Evolutionary conservation across 2,797 vertebrate genomes (phyloP).

Genomic region (Stomatorhinus walkeri): DNA sequence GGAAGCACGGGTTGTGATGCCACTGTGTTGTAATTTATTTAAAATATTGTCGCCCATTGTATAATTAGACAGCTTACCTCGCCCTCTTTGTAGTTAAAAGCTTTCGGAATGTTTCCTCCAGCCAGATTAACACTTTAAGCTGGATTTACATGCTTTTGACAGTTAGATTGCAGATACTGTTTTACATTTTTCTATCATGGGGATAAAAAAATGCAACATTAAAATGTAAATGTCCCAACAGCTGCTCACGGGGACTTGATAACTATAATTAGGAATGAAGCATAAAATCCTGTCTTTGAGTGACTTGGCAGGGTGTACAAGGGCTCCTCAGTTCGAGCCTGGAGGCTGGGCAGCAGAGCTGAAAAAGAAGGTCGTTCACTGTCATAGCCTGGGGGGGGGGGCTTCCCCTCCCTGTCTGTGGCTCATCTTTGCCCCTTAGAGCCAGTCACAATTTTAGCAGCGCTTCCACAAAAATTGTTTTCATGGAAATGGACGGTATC

Average conservation of each 20-base stretch:
- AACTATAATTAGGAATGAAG: conserved; percentile 57
- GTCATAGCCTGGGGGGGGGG: conserved; percentile 49
- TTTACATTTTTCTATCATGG: not conserved
- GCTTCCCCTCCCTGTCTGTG: conserved; percentile 26
- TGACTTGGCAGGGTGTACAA: conserved; percentile 51
- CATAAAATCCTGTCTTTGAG: conserved; percentile 53
- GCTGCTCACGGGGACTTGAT: conserved; percentile 48
- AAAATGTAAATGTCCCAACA: conserved; percentile 44
- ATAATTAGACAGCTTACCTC: not conserved
- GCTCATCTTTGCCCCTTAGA: conserved; percentile 28
- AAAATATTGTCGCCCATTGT: not conserved
- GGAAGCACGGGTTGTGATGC: not conserved
- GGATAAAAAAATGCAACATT: conserved; percentile 32
- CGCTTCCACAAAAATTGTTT: conserved; percentile 32
- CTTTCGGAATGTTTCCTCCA: not conserved
- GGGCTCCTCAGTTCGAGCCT: conserved; percentile 54
- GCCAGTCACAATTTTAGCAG: conserved; percentile 54
- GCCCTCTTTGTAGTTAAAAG: conserved; percentile 8
- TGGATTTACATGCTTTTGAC: conserved; percentile 4
- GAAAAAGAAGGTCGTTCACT: conserved; percentile 63
- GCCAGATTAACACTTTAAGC: not conserved
- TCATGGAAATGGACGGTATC: conserved; percentile 33
- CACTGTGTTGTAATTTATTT: not conserved
- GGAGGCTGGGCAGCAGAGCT: conserved; percentile 44
- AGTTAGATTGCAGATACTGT: not conserved